Percentiles rank a stretch among this genome's conserved stretches.
Conservation (phyloP, 2,888 invertebrate species). For the Apodemia hepburni region DNA sequence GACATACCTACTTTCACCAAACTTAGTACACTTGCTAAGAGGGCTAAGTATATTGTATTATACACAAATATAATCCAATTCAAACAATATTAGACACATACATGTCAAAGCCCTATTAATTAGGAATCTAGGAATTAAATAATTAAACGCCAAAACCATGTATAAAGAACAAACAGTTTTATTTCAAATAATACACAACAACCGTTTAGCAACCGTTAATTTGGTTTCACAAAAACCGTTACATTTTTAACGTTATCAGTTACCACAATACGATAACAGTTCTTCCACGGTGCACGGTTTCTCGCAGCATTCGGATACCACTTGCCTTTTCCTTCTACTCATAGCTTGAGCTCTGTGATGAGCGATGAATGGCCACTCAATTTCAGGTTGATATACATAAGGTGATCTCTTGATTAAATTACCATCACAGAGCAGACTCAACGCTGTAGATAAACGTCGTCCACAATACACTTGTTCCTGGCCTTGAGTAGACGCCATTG, state of each 20-base stretch:
- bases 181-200: background rate
- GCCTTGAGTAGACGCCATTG: background rate
- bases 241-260: constrained; percentile 9
- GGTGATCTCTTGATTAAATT: background rate
- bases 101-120: no score
- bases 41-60: no score
- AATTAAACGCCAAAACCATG: background rate
- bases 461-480: background rate
- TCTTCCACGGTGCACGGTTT: constrained; percentile 40
- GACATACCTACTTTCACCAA: no score
- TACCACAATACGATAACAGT: constrained; percentile 39
- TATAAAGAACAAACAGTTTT: background rate
- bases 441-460: background rate
- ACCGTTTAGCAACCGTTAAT: background rate
- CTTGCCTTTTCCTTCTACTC: constrained; percentile 29
- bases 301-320: constrained; percentile 42
- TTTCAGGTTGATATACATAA: background rate
- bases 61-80: no score
- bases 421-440: constrained; percentile 1
- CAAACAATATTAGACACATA: no score
- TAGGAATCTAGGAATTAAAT: no score
- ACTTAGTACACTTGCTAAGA: no score
- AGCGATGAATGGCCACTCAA: background rate
- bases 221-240: background rate
- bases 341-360: constrained; percentile 7